Percentiles rank a stretch among this genome's conserved stretches.
These are phyloP conservation scores for Cephus nigrinus DNA, from an alignment of 2,888 invertebrate species.

Conservation along the genomic window DNA sequence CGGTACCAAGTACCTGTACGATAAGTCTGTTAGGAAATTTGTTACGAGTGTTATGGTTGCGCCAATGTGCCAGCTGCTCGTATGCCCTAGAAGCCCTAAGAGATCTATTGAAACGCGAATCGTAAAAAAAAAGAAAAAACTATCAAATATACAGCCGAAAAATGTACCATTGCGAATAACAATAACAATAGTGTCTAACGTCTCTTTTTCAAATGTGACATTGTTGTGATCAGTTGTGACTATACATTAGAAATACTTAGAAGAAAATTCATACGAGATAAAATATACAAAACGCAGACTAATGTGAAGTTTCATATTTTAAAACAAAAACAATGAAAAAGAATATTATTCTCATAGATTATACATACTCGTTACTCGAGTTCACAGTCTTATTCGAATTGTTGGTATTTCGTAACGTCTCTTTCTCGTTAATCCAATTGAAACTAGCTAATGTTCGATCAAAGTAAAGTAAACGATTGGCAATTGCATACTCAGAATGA, in stretches of 20 bases:
- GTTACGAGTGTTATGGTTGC: constrained; percentile 33
- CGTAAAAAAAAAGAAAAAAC: background rate
- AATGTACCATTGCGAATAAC: background rate
- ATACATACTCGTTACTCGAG: too few species aligned
- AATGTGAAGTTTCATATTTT: background rate
- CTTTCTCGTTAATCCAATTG: too few species aligned
- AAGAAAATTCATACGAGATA: background rate
- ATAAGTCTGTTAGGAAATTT: background rate
- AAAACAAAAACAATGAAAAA: background rate
- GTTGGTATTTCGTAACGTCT: too few species aligned
- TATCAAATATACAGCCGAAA: background rate
- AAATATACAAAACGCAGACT: background rate
- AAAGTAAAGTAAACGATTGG: background rate
- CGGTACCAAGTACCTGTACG: background rate
- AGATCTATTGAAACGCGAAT: constrained; percentile 22
- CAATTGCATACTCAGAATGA: background rate
- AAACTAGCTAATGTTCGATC: too few species aligned
- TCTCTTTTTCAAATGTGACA: background rate
- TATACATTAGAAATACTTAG: background rate
- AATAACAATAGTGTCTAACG: background rate
- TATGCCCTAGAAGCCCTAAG: constrained; percentile 58
- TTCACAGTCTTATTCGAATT: too few species aligned
- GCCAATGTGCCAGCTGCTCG: constrained; percentile 64
- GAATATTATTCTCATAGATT: too few species aligned
- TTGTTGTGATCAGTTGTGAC: background rate